Evolutionary conservation across 2,888 invertebrate species (phyloP).

Genomic region (Lysandra coridon): DNA sequence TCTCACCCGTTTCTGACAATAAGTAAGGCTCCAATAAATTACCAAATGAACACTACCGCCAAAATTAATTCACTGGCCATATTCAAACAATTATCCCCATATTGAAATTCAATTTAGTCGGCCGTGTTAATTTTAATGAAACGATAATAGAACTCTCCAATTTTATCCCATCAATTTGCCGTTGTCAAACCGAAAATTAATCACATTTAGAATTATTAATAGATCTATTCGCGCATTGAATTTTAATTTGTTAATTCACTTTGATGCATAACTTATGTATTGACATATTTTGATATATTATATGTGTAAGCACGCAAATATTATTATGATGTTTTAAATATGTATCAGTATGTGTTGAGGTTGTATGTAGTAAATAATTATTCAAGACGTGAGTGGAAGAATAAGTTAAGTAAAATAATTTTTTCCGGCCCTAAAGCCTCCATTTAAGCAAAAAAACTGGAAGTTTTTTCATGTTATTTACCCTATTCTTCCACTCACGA

Average conservation of each 20-base stretch:
- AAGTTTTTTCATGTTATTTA: too few species aligned
- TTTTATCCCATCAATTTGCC: constrained; percentile 15
- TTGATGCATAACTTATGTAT: neutral
- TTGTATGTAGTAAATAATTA: too few species aligned
- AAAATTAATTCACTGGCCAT: constrained; percentile 9
- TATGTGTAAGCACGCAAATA: too few species aligned
- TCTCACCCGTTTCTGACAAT: neutral
- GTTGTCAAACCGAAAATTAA: constrained; percentile 18
- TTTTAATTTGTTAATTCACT: neutral
- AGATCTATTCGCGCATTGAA: neutral
- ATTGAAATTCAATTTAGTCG: constrained; percentile 13
- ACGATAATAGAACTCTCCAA: constrained; percentile 6
- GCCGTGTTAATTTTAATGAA: constrained; percentile 14
- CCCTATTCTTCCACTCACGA: too few species aligned
- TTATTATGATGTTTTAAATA: too few species aligned
- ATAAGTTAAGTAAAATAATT: too few species aligned
- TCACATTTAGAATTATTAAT: constrained; percentile 13
- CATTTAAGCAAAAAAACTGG: too few species aligned
- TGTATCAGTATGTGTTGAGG: too few species aligned
- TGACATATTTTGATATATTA: neutral
- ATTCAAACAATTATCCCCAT: constrained; percentile 19
- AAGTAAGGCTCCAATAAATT: neutral
- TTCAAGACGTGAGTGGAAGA: too few species aligned
- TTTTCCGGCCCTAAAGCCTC: too few species aligned
- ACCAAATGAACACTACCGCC: constrained; percentile 2